phyloP scores from a whole-genome alignment of 2,888 invertebrate species.

The Caenorhabditis uteleia region DNA sequence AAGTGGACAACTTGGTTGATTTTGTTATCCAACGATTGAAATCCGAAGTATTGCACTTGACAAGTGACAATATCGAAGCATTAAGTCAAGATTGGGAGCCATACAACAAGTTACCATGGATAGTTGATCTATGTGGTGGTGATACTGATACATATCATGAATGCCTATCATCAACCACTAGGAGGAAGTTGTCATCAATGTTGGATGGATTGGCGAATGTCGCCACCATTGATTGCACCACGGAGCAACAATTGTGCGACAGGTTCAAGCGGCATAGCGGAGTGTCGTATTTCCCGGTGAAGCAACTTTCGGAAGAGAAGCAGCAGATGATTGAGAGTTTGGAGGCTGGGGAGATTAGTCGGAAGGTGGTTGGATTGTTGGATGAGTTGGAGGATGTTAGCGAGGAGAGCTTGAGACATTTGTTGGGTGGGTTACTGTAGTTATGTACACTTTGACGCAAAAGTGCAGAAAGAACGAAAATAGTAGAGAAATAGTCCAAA shows the following conservation, averaged over 20 bases:
- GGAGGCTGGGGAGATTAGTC: slow-evolving; percentile 75
- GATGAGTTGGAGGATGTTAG: slow-evolving; percentile 76
- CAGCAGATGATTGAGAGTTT: slow-evolving; percentile 70
- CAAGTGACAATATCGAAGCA: slow-evolving; percentile 51
- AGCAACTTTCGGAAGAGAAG: slow-evolving; percentile 45
- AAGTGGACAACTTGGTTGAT: slow-evolving; percentile 75
- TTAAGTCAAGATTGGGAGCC: slow-evolving; percentile 48
- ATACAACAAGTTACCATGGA: slow-evolving; percentile 72
- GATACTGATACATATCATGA: slow-evolving; percentile 45
- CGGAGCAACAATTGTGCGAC: slow-evolving; percentile 72
- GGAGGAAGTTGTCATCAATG: slow-evolving; percentile 77
- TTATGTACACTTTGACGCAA: too few species aligned
- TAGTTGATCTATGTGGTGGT: slow-evolving; percentile 74
- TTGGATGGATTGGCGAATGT: slow-evolving; percentile 75
- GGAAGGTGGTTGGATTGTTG: slow-evolving; percentile 75
- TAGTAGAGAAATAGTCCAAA: too few species aligned
- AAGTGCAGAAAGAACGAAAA: too few species aligned
- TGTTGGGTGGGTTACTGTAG: too few species aligned
- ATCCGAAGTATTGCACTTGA: slow-evolving; percentile 62
- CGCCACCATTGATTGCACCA: slow-evolving; percentile 73
- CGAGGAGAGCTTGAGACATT: slow-evolving; percentile 75
- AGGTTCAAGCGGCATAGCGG: slow-evolving; percentile 69
- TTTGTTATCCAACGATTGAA: slow-evolving; percentile 76
- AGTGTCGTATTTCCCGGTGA: slow-evolving; percentile 70
- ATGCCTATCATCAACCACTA: slow-evolving; percentile 40